These are phyloP conservation scores for Alouatta palliata DNA, from an alignment of 2,113 vertebrate species.

Conservation along the genomic window DNA sequence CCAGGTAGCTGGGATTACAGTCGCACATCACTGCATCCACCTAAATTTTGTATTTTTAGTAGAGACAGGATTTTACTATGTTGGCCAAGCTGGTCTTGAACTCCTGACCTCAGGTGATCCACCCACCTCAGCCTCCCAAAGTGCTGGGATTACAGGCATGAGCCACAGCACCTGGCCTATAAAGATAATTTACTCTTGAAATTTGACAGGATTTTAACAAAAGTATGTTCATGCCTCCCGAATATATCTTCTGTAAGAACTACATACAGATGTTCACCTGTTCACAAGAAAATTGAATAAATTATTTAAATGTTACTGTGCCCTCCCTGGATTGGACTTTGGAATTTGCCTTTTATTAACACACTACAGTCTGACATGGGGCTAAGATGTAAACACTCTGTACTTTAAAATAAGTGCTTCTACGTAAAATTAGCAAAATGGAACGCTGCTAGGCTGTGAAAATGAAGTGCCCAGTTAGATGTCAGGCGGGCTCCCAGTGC, in stretches of 20 bases:
- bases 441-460: not conserved
- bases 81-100: too few species aligned
- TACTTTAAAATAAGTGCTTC: not conserved
- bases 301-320: not conserved
- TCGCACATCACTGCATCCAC: fast-evolving
- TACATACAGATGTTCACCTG: not conserved
- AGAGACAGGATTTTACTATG: too few species aligned
- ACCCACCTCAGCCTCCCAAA: too few species aligned
- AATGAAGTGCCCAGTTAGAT: too few species aligned
- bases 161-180: too few species aligned
- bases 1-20: too few species aligned
- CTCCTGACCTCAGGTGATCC: too few species aligned
- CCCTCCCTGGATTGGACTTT: not conserved
- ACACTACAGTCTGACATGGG: not conserved
- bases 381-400: not conserved
- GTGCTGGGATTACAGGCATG: too few species aligned
- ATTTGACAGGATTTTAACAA: not conserved
- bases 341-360: not conserved
- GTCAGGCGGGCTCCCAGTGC: too few species aligned
- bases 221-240: not conserved
- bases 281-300: not conserved
- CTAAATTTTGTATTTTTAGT: too few species aligned
- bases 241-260: not conserved
- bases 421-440: not conserved
- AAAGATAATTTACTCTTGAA: not conserved